A percentile compares a stretch with the other conserved stretches of the same genome.
Conservation (phyloP, 2,797 vertebrate species). For the Clarias platycephalus region DNA sequence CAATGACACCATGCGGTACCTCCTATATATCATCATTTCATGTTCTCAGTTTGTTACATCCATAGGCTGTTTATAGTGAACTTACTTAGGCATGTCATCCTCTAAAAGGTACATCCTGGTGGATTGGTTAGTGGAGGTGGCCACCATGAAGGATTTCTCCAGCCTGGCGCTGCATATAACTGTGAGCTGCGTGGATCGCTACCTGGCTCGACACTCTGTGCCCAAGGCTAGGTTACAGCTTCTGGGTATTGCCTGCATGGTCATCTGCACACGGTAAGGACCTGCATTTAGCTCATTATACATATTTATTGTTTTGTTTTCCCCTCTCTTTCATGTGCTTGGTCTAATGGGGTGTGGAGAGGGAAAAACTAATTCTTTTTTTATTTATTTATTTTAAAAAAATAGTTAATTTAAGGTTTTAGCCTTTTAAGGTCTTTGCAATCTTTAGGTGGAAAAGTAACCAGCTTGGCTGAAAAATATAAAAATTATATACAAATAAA, state of each 20-base stretch:
- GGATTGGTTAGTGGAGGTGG: constrained; percentile 97
- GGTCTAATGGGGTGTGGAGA: neutral
- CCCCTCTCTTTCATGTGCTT: neutral
- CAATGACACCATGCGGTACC: constrained; percentile 95
- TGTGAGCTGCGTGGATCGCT: constrained; percentile 90
- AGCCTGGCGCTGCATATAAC: constrained; percentile 93
- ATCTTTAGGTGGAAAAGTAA: neutral
- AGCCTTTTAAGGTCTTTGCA: neutral
- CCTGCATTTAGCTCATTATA: neutral
- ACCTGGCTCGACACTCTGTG: constrained; percentile 82
- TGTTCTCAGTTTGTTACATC: neutral
- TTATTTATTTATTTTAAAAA: no score
- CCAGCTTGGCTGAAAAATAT: neutral
- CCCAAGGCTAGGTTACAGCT: constrained; percentile 88
- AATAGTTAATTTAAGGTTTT: no score
- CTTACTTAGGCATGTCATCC: neutral
- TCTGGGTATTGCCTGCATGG: constrained; percentile 97
- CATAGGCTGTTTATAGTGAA: neutral
- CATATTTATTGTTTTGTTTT: neutral
- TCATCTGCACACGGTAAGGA: constrained; percentile 90
- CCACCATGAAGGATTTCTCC: constrained; percentile 97
- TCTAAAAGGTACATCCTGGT: constrained; percentile 89
- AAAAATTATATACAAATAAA: neutral
- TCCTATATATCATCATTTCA: neutral
- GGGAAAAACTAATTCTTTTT: no score